phyloP scores from a whole-genome alignment of 2,113 vertebrate genomes.

The Callocephalon fimbriatum region DNA sequence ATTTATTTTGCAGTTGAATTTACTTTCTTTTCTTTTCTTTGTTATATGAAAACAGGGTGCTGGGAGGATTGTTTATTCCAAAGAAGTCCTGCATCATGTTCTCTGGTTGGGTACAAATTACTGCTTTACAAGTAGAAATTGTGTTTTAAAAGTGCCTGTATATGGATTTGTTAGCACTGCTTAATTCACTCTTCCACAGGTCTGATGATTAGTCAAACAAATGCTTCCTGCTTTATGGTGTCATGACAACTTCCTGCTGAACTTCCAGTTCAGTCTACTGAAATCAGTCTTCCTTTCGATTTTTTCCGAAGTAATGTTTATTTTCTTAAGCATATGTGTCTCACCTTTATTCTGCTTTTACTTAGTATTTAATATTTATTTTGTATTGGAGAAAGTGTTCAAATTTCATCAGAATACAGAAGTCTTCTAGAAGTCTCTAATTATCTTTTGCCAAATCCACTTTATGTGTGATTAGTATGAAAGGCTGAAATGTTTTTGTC shows the following conservation, averaged over 20 bases:
- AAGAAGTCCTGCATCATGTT: neutral
- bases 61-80: slow-evolving; percentile 11
- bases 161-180: slow-evolving; percentile 4
- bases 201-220: slow-evolving; percentile 46
- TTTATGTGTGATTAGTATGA: slow-evolving; percentile 68
- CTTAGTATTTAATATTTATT: neutral
- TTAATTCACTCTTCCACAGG: neutral
- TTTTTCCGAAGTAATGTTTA: neutral
- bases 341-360: neutral
- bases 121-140: neutral
- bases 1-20: slow-evolving; percentile 57
- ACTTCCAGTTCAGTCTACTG: neutral
- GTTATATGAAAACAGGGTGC: neutral
- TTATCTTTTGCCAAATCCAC: slow-evolving; percentile 57
- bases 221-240: slow-evolving; percentile 12
- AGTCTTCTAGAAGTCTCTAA: slow-evolving; percentile 44
- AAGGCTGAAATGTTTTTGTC: slow-evolving; percentile 68
- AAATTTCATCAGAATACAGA: slow-evolving; percentile 5
- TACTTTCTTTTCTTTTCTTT: slow-evolving; percentile 19
- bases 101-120: neutral
- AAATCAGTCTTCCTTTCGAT: neutral
- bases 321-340: neutral
- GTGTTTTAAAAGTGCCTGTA: neutral
- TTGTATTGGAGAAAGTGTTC: neutral
- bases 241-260: slow-evolving; percentile 41